Conservation (phyloP, 2,797 vertebrate species). For the Sebastes trivittatus region DNA sequence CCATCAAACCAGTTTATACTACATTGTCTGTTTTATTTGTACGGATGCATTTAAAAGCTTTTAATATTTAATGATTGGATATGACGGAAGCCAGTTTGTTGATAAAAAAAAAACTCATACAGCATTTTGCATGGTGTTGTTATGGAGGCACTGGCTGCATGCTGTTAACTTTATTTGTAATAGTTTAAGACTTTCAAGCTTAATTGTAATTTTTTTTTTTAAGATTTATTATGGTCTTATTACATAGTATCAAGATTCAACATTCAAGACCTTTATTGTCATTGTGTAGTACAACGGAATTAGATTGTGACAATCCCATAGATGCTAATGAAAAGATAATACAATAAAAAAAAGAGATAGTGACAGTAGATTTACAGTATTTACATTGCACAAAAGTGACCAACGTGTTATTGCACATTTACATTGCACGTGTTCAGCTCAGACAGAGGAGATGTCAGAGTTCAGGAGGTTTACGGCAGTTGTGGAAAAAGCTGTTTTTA, state of each 20-base stretch:
- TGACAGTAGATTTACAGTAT: too few species aligned
- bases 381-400: too few species aligned
- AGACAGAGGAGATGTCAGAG: too few species aligned
- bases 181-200: neutral
- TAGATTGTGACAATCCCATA: too few species aligned
- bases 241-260: neutral
- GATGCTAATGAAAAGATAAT: too few species aligned
- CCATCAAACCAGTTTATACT: neutral
- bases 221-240: neutral
- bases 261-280: too few species aligned
- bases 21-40: neutral
- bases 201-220: neutral
- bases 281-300: too few species aligned
- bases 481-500: too few species aligned
- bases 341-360: too few species aligned
- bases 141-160: neutral
- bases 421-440: too few species aligned
- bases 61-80: neutral
- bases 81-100: constrained; percentile 17
- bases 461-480: too few species aligned
- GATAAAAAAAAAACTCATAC: neutral
- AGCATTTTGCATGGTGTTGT: neutral
- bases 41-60: neutral
- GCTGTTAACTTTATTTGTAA: constrained; percentile 7
- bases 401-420: too few species aligned